Evolutionary conservation across 2,888 invertebrate genomes (phyloP), one percentile per base, ranked within the genome.

Genomic region (Psylliodes chrysocephalus): DNA sequence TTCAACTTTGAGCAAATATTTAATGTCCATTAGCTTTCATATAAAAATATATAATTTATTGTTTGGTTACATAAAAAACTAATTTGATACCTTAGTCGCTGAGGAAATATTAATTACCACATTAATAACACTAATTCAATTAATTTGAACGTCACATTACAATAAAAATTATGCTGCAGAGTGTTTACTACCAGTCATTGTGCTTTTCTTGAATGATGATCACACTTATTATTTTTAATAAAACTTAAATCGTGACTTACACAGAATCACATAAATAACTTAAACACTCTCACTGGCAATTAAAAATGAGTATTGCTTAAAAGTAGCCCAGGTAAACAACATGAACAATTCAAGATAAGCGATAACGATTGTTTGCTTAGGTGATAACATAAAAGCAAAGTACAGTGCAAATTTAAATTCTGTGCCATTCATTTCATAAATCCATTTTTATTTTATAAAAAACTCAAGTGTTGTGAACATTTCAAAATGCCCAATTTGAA

Each of bases 401-500:
- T 25, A 40, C 22, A 55, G 44, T 64, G 44, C 46, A 17, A 55
- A 60, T 54, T 38, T 56, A 8, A 5, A 2, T 33, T 5, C 33
- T n/a, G 38, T 38, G 38, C 14, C 14, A 38, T 3, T 14, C 4
- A 38, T 38, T 14, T 2, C 38, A n/a, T 40, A n/a, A n/a, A 25
- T 35, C 47, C 35, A n/a, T 49, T 57, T 42, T n/a, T 30, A 30
- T 30, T 6, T 30, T 30, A 30, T 35, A 6, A 35, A 17, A 33
- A 17, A 42, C 3, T 8, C 8, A n/a, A 18, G 42, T 42, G 42
- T 42, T 18, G 15, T 25, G 38, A 35, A 42, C 15, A 28, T n/a
- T 18, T 7, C 12, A 15, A 57, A 38, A 71, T 73, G 72, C 59
- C 53, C 22, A 44, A 33, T 40, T 54, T 46, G 54, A 77, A 77